A percentile compares a stretch with the other conserved stretches of the same genome.
Evolutionary conservation across 1,140 invertebrate species (phyloP).

Genomic region (Danaus plexippus): DNA sequence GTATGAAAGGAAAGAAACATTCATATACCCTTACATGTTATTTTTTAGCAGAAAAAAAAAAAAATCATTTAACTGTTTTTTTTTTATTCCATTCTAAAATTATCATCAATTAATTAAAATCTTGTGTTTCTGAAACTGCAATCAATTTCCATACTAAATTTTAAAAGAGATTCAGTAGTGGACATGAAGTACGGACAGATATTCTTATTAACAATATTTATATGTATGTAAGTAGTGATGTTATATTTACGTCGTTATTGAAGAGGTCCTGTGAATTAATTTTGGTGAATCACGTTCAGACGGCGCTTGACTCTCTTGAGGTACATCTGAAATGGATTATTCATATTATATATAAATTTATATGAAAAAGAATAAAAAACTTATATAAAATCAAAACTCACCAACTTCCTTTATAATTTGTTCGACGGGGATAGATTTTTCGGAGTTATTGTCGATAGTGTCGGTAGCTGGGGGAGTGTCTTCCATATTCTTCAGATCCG

Average conservation of each 20-base stretch:
- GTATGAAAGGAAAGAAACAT: too few relatives aligned
- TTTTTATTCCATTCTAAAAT: too few relatives aligned
- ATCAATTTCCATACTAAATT: too few relatives aligned
- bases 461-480: conserved; percentile 11
- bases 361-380: too few relatives aligned
- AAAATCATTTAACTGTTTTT: too few relatives aligned
- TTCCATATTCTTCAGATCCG: conserved; percentile 37
- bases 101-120: too few relatives aligned
- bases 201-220: not conserved
- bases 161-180: too few relatives aligned
- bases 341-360: too few relatives aligned
- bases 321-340: conserved; percentile 32
- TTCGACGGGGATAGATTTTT: conserved; percentile 52
- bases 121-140: too few relatives aligned
- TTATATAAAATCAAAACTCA: conserved; percentile 25
- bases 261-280: conserved; percentile 60
- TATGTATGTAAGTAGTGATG: not conserved
- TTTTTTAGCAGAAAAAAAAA: too few relatives aligned
- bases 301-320: conserved; percentile 39
- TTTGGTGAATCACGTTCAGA: conserved; percentile 47
- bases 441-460: conserved; percentile 37
- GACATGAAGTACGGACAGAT: too few relatives aligned
- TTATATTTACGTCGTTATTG: conserved; percentile 61
- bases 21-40: too few relatives aligned
- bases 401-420: conserved; percentile 49